Base-by-base conservation (phyloP, 2,113 vertebrate species). In the Planiliza haematocheilus region DNA sequence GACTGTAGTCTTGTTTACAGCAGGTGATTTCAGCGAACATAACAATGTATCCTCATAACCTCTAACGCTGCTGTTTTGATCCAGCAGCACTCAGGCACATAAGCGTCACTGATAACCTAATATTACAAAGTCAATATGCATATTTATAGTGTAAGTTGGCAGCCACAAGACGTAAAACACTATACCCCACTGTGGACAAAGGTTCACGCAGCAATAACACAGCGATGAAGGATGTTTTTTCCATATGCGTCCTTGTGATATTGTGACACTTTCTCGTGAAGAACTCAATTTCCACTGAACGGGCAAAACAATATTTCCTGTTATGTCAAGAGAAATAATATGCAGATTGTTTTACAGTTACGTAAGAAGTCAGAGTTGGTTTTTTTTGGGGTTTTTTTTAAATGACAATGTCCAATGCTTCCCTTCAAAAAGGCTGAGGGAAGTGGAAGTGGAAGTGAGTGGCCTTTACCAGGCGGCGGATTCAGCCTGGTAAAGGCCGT, bases 1-100 rank as follows among this genome's bases (percentile, higher is more conserved):
- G 78, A 38, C 51, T 42, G 36, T 42, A 24, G 38, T 49, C 41
- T 61, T 64, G 52, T 48, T 20, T 50, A 67, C 30, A 64, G 13
- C 16, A n/a, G 30, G 39, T 45, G 39, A 66, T 46, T 70, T 81
- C 34, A 58, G 36, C 62, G 55, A 30, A 42, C 45, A 46, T 5
- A 37, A 49, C 10, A 51, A 13, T 36, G 13, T 8, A 43, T 41
- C 7, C 1, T n/a, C 21, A 41, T 36, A 12, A 59, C 30, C 2
- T 4, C 41, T n/a, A 37, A 45, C 8, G 1, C 37, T 12, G 7
- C 30, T 68, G 13, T 17, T 69, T 62, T 41, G 2, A 74, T 17
- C 20, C 45, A 57, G 41, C 45, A 57, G 41, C 68, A 50, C 30
- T 18, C 18, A 81, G 17, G 13, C 17, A n/a, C 14, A 71, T 57